Conservation (phyloP, 2,888 invertebrate species). For the Drosophila mulleri region DNA sequence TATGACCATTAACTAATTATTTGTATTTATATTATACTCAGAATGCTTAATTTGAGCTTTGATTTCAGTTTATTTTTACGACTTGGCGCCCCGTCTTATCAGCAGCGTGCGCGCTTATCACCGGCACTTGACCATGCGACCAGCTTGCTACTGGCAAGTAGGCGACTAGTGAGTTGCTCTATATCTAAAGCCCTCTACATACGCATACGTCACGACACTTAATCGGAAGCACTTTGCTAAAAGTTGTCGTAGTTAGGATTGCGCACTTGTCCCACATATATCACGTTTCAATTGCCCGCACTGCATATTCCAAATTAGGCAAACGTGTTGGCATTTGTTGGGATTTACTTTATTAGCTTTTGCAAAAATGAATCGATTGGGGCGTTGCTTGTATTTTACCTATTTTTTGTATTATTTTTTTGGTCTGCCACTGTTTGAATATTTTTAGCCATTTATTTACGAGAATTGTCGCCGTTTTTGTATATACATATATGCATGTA, state of each 20-base stretch:
- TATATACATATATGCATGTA: slow-evolving; percentile 9
- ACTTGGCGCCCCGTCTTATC: slow-evolving; percentile 69
- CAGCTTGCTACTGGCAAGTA: slow-evolving; percentile 10
- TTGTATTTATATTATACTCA: slow-evolving; percentile 25
- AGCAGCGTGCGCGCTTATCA: slow-evolving; percentile 55
- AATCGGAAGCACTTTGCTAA: slow-evolving; percentile 19
- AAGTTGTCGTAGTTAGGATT: slow-evolving; percentile 32
- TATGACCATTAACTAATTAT: slow-evolving; percentile 54
- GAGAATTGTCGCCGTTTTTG: slow-evolving; percentile 5
- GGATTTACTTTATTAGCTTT: slow-evolving; percentile 29
- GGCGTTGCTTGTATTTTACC: slow-evolving; percentile 22
- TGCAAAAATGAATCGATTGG: slow-evolving; percentile 37
- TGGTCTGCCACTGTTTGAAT: slow-evolving; percentile 2
- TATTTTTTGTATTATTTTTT: slow-evolving; percentile 3
- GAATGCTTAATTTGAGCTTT: slow-evolving; percentile 27
- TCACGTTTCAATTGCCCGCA: slow-evolving; percentile 61
- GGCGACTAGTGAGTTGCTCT: slow-evolving; percentile 10
- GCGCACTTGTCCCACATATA: slow-evolving; percentile 61
- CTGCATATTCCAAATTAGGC: slow-evolving; percentile 59
- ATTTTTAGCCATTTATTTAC: slow-evolving; percentile 13
- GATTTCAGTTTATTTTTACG: slow-evolving; percentile 42
- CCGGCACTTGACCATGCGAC: slow-evolving; percentile 61
- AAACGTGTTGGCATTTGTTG: slow-evolving; percentile 69
- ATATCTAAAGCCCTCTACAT: slow-evolving; percentile 6
- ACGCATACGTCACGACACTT: slow-evolving; percentile 3